Evolutionary conservation across 1,140 invertebrate species (phyloP).

Genomic region (Halesus radiatus): DNA sequence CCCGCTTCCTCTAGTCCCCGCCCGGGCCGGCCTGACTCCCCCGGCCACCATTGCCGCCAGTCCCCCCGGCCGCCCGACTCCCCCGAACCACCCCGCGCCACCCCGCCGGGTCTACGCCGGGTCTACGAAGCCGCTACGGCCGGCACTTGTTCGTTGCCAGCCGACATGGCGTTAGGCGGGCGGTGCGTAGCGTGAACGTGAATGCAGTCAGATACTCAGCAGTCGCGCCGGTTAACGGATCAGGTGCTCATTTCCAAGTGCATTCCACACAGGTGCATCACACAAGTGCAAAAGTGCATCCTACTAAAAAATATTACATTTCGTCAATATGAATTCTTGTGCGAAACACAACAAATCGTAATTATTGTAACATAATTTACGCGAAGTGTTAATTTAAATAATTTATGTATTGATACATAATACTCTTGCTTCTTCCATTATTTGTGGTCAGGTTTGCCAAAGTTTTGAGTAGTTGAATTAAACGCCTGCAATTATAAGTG

Average conservation of each 20-base stretch:
- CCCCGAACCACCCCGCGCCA: neutral
- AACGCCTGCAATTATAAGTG: too few species aligned
- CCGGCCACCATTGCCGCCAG: neutral
- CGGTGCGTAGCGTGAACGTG: conserved; percentile 19
- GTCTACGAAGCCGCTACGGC: conserved; percentile 4
- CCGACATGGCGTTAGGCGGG: conserved; percentile 13
- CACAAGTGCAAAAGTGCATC: neutral
- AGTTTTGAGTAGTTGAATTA: neutral
- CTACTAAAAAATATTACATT: neutral
- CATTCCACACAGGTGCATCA: neutral
- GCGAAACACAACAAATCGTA: too few species aligned
- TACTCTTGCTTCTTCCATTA: neutral
- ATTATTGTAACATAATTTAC: too few species aligned
- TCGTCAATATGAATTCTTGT: too few species aligned
- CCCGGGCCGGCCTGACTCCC: neutral
- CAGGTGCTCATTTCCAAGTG: neutral
- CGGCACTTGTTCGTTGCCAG: conserved; percentile 26
- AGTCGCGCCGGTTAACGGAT: neutral
- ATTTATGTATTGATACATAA: too few species aligned
- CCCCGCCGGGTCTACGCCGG: conserved; percentile 17
- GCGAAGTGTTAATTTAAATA: too few species aligned
- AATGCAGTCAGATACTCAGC: neutral
- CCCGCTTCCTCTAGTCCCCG: too few species aligned
- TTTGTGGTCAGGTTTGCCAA: neutral
- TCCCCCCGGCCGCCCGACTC: neutral